phyloP scores from a whole-genome alignment of 2,797 vertebrate species.

The Nothura maculosa region DNA sequence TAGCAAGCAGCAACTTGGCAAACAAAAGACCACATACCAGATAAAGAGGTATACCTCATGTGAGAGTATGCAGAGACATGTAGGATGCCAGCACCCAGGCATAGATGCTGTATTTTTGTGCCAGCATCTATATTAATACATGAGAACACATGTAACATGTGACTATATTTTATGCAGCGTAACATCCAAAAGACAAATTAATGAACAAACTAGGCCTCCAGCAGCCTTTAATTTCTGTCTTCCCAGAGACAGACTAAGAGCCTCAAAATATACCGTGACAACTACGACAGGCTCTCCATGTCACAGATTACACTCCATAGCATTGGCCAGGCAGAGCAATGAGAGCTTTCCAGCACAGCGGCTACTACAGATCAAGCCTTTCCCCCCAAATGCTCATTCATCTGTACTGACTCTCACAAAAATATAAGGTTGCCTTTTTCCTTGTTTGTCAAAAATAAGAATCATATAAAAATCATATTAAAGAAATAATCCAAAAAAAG shows the following conservation, averaged over 20 bases:
- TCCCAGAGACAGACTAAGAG: background rate
- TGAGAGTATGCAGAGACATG: background rate
- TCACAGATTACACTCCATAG: rapidly evolving
- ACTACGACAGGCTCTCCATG: no score
- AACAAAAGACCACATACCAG: background rate
- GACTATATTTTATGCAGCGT: rapidly evolving
- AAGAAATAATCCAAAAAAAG: background rate
- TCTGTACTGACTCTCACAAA: background rate
- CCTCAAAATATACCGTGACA: rapidly evolving
- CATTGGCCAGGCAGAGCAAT: background rate
- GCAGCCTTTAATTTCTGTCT: background rate
- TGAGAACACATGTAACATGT: rapidly evolving
- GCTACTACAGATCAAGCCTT: background rate
- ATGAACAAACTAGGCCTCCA: background rate
- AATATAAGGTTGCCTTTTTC: background rate
- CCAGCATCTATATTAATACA: background rate
- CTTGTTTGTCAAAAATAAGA: background rate
- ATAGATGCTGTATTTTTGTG: background rate
- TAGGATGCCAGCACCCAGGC: background rate
- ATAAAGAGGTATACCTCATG: background rate
- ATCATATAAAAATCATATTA: no score
- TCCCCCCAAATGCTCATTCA: background rate
- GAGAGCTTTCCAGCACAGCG: background rate
- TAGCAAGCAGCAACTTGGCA: background rate
- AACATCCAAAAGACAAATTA: background rate